Evolutionary conservation across 2,113 vertebrate genomes (phyloP).

Genomic region (Galbula dea): DNA sequence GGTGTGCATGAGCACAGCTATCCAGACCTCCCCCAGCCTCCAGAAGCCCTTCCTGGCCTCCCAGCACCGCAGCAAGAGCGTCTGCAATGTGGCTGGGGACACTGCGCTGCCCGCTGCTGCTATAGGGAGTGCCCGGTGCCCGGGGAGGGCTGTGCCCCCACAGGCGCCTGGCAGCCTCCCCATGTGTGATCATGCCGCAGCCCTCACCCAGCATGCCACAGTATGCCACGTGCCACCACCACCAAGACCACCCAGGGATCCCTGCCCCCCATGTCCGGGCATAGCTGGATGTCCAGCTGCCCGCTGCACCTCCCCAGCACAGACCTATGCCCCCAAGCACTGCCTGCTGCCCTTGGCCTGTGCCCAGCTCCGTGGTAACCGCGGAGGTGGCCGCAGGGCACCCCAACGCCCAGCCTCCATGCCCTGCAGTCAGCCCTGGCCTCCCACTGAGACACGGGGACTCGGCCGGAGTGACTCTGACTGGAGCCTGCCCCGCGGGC

Average conservation of each 20-base stretch:
- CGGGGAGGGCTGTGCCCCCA: neutral
- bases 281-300: neutral
- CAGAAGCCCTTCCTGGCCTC: conserved; percentile 70
- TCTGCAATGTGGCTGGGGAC: conserved; percentile 60
- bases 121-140: neutral
- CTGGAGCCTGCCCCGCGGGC: neutral
- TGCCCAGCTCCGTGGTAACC: neutral
- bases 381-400: neutral
- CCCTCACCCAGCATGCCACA: neutral
- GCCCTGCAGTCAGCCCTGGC: neutral
- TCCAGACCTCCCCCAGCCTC: conserved; percentile 84
- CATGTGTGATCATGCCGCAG: neutral
- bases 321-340: neutral
- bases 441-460: fast-evolving
- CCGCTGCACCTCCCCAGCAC: neutral
- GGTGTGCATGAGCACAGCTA: conserved; percentile 80
- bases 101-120: neutral
- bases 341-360: neutral
- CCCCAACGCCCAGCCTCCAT: neutral
- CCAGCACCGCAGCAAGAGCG: conserved; percentile 69
- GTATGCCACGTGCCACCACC: neutral
- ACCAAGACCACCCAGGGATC: conserved; percentile 58
- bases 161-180: neutral
- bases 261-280: neutral
- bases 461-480: neutral